Base-by-base conservation (phyloP, 35 echinoderm and acorn worm genomes). In the Chiridota heheva region DNA sequence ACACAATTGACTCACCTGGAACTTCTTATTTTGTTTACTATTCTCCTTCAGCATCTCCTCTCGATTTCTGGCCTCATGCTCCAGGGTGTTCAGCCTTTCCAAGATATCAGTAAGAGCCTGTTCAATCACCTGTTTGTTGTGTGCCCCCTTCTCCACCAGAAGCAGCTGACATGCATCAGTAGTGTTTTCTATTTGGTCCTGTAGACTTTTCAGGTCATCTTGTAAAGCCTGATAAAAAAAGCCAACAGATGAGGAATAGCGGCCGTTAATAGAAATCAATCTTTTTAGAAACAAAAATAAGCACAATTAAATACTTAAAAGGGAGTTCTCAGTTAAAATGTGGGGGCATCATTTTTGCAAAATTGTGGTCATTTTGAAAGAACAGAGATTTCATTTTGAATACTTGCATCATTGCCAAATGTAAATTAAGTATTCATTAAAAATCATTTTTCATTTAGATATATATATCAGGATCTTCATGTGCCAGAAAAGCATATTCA, bases 101-200 rank as follows among this genome's bases (percentile, higher is more conserved):
- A 87, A 87, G 35, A 97, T 71, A 44, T 97, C 94, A 1, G 48
- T 40, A 1, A 97, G 67, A 31, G 94, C 84, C 58, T 97, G 94
- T 44, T 81, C 86, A 72, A 97, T 97, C 62, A 97, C 49, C 30
- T 87, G 70, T 33, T 67, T 64, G 58, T 84, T 90, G 71, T 87
- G 78, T 10, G 81, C 80, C 38, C 84, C 82, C 25, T 84, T 87
- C 36, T 97, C 88, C 1, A 74, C 36, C 46, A 91, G 40, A 8
- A 97, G 60, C 40, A 87, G 32, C 70, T 97, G 89, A 79, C 94
- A 97, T 5, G 81, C 89, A 43, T 97, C 94, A 4, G 81, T 91
- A 76, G 90, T 97, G 56, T 70, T 42, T 43, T 87, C 85, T 25
- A 97, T 51, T 34, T 91, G 94, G 34, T 91, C 94, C 58, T 97